Conservation (phyloP, 2,888 invertebrate species). For the Ephialtes manifestator region DNA sequence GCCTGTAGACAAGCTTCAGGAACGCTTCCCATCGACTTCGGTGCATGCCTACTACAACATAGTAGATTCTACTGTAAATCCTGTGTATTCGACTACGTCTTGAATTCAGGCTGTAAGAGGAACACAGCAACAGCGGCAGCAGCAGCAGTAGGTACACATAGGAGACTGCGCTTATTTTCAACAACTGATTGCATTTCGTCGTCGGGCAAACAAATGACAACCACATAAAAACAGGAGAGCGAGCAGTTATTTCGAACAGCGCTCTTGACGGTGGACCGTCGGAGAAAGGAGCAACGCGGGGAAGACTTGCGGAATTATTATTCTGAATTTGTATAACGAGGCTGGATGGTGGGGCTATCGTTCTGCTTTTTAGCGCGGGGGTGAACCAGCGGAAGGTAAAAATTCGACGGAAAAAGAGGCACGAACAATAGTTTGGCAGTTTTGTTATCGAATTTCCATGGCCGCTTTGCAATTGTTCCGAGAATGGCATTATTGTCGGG, state of each 20-base stretch:
- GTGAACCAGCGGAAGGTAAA: slow-evolving; percentile 17
- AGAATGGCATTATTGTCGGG: slow-evolving; percentile 72
- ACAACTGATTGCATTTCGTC: slow-evolving; percentile 78
- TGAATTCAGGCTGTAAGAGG: neutral
- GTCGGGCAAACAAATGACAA: slow-evolving; percentile 82
- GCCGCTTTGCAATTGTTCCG: slow-evolving; percentile 74
- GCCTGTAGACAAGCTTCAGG: slow-evolving; percentile 23
- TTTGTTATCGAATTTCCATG: slow-evolving; percentile 80
- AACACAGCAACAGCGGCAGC: slow-evolving; percentile 1
- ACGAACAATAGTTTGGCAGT: slow-evolving; percentile 70
- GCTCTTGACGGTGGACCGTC: slow-evolving; percentile 42
- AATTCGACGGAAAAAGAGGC: slow-evolving; percentile 42
- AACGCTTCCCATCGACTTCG: slow-evolving; percentile 42
- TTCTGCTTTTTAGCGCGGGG: slow-evolving; percentile 8
- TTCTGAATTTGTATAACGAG: slow-evolving; percentile 61
- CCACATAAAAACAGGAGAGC: slow-evolving; percentile 62
- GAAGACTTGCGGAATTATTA: slow-evolving; percentile 73
- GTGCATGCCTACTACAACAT: slow-evolving; percentile 2
- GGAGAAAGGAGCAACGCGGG: slow-evolving; percentile 72
- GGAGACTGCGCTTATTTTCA: slow-evolving; percentile 73
- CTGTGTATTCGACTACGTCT: slow-evolving; percentile 9
- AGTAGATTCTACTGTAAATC: slow-evolving; percentile 7
- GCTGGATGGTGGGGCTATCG: slow-evolving; percentile 55
- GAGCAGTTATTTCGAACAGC: slow-evolving; percentile 65
- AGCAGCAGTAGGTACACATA: slow-evolving; percentile 5